Base-by-base conservation (phyloP, 2,888 invertebrate genomes). In the Tipula vernalis region DNA sequence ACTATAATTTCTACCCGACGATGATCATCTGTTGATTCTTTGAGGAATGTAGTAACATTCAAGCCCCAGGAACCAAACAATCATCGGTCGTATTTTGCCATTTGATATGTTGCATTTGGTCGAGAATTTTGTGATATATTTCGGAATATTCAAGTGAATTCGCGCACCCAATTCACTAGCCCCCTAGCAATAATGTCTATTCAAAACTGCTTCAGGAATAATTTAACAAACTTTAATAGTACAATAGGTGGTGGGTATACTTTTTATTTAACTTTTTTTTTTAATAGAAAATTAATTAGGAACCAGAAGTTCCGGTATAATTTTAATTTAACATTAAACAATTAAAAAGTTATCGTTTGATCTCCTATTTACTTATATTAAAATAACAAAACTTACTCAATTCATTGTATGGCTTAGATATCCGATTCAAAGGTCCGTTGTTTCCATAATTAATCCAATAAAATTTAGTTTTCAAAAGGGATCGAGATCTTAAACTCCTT, bases 111-210 rank as follows among this genome's bases (percentile, higher is more conserved):
- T 98, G 87, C 93, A 95, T 87, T 92, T 98, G 85, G 96, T 98
- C 90, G 97, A 98, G 91, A 96, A 97, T 89, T 98, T 97, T 96
- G 96, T 90, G 98, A 99, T 92, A 95, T 95, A 89, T 98, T 99
- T 92, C 94, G 98, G 88, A 98, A 98, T 92, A 96, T 97, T 0
- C 94, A 95, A 89, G 93, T 97, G 86, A 94, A 96, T 89, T 95
- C 95, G 0, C 96, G 96, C 89, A 96, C 96, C 2, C 96, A 97
- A 90, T 97, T 97, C 89, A 96, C 97, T 10, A 98, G 98, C 89
- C 98, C 98, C 96, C 98, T 0, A 96, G 98, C 0, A 98, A 97
- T 91, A 98, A 97, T 91, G 93, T 96, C 87, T 95, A 96, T 90
- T 96, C 98, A 1, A 93, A 95, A 92, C 91, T 94, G 88, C 92